phyloP scores from a whole-genome alignment of 92 coral and sea anemone genomes.

The Palythoa grandis region DNA sequence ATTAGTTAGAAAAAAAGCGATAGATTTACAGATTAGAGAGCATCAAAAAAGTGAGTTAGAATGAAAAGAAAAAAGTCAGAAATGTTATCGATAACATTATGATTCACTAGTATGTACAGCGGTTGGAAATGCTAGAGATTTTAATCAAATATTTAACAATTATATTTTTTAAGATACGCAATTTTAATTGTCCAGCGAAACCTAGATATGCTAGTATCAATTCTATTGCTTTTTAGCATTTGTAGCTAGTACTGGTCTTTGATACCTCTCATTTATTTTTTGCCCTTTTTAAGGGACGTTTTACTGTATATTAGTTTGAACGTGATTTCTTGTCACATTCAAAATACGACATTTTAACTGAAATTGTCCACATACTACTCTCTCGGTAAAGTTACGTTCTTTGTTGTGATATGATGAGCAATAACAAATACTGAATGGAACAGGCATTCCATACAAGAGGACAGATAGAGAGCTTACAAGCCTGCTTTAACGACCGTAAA shows the following conservation, averaged over 20 bases:
- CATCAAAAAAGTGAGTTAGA: too few species aligned
- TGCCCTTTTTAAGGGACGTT: too few species aligned
- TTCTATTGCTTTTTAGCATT: too few species aligned
- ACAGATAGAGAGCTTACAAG: slow-evolving; percentile 60
- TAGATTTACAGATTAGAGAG: too few species aligned
- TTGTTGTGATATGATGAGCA: background rate
- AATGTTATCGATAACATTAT: too few species aligned
- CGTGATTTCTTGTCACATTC: background rate
- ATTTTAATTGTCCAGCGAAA: background rate
- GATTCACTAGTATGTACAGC: too few species aligned
- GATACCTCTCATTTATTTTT: background rate
- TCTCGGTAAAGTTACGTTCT: background rate
- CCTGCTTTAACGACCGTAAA: slow-evolving; percentile 54
- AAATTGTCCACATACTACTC: background rate
- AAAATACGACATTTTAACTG: background rate
- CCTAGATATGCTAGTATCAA: background rate
- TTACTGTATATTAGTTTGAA: too few species aligned
- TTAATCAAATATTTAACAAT: too few species aligned
- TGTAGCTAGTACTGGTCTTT: background rate
- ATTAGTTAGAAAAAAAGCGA: too few species aligned
- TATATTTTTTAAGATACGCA: too few species aligned
- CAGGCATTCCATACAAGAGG: slow-evolving; percentile 45
- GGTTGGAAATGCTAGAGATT: too few species aligned
- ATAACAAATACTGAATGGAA: background rate
- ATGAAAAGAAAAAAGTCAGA: too few species aligned